A percentile compares a stretch with the other conserved stretches of the same genome.
phyloP scores from a whole-genome alignment of 2,797 vertebrate genomes.

The Pelobates cultripes region DNA sequence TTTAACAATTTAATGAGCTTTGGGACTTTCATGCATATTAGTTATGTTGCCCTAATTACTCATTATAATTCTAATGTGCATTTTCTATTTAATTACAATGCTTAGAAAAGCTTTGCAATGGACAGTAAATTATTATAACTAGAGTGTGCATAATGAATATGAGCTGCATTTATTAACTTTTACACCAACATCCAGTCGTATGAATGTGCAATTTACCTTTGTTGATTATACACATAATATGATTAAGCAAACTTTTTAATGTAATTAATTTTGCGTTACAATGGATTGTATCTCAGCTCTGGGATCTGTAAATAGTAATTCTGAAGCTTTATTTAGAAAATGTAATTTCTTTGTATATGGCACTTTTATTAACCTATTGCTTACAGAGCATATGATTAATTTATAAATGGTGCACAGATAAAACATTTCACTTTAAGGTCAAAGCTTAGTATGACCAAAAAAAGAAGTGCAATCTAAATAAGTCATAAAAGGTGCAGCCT shows the following conservation, averaged over 20 bases:
- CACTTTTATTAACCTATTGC: too few species aligned
- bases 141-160: conserved; percentile 73
- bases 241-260: conserved; percentile 72
- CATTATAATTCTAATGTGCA: conserved; percentile 79
- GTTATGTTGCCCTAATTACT: conserved; percentile 78
- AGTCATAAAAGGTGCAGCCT: too few species aligned
- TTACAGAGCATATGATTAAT: too few species aligned
- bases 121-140: conserved; percentile 81
- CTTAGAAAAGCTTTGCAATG: conserved; percentile 80
- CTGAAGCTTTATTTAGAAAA: not conserved
- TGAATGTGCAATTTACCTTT: conserved; percentile 74
- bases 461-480: too few species aligned
- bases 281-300: conserved; percentile 1
- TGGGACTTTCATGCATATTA: conserved; percentile 73
- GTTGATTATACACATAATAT: conserved; percentile 71
- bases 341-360: not conserved
- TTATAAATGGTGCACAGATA: too few species aligned
- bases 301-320: not conserved
- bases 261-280: conserved; percentile 22
- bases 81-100: conserved; percentile 85
- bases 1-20: conserved; percentile 76
- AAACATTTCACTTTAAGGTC: too few species aligned
- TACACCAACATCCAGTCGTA: conserved; percentile 67
- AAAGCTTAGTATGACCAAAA: too few species aligned
- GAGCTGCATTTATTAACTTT: conserved; percentile 79